These are phyloP conservation scores for Danaus melanippus DNA, from an alignment of 1,140 invertebrate species.

Conservation along the genomic window DNA sequence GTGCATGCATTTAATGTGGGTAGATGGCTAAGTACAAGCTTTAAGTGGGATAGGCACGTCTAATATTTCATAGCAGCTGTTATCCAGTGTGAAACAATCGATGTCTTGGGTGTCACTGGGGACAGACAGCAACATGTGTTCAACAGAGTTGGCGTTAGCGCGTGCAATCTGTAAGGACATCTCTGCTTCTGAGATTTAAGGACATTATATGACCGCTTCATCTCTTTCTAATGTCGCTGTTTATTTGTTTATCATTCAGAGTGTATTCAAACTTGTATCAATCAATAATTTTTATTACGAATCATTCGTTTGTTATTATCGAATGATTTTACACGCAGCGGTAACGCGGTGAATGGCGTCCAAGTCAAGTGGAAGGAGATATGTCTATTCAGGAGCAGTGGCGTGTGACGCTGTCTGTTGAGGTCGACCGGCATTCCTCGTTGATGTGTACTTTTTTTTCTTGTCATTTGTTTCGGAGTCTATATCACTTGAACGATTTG, in stretches of 20 bases:
- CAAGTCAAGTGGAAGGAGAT: constrained; percentile 48
- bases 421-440: constrained; percentile 54
- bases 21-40: constrained; percentile 44
- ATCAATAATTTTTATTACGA: too few species aligned
- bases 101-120: constrained; percentile 41
- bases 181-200: too few species aligned
- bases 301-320: too few species aligned
- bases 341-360: constrained; percentile 12
- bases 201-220: too few species aligned
- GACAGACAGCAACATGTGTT: constrained; percentile 49
- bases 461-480: background rate
- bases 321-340: constrained; percentile 13
- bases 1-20: constrained; percentile 46
- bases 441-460: constrained; percentile 35
- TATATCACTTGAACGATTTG: too few species aligned
- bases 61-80: constrained; percentile 53
- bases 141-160: constrained; percentile 33
- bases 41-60: constrained; percentile 28
- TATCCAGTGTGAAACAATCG: constrained; percentile 43
- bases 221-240: too few species aligned
- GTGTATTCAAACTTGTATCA: too few species aligned
- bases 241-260: too few species aligned
- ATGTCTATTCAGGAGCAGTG: constrained; percentile 60
- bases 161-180: constrained; percentile 26
- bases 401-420: constrained; percentile 46